Evolutionary conservation across 30 jellyfish, hydroid and myxozoan species (phyloP).

Genomic region (Pelagia noctiluca): DNA sequence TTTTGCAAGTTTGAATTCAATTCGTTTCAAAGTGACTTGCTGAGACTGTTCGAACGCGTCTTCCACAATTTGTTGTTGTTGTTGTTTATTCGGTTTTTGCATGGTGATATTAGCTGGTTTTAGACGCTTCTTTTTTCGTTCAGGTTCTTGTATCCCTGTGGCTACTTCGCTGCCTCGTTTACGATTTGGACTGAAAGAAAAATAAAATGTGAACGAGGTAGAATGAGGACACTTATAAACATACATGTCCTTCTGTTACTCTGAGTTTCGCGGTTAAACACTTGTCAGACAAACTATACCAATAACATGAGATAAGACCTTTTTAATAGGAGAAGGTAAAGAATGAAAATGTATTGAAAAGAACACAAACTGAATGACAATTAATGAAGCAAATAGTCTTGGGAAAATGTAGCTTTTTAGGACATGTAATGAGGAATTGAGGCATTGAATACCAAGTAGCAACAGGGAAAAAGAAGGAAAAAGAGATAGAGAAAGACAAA

Average conservation of each 20-base stretch:
- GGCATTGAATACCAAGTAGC: constrained; percentile 14
- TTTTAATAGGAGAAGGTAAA: too few species aligned
- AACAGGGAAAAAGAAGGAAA: constrained; percentile 36
- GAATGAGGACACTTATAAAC: too few species aligned
- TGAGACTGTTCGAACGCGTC: constrained; percentile 74
- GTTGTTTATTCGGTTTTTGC: constrained; percentile 21
- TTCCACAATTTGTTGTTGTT: constrained; percentile 55
- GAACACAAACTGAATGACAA: too few species aligned
- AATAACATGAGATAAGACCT: too few species aligned
- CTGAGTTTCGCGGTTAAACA: too few species aligned
- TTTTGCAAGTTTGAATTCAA: constrained; percentile 87
- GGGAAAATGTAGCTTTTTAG: constrained; percentile 40
- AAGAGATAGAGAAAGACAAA: constrained; percentile 11
- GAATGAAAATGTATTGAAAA: too few species aligned
- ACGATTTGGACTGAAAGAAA: constrained; percentile 33
- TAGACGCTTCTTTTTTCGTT: constrained; percentile 34
- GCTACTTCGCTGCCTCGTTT: constrained; percentile 34
- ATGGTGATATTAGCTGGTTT: constrained; percentile 14
- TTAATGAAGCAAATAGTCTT: too few species aligned
- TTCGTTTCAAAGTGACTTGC: constrained; percentile 69
- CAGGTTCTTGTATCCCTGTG: constrained; percentile 29
- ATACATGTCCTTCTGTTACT: too few species aligned
- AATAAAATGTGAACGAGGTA: neutral
- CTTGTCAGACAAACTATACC: too few species aligned
- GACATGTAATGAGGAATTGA: constrained; percentile 37